These are phyloP conservation scores for Danio rerio DNA, from an alignment of 2,113 vertebrate genomes.

Conservation along the genomic window GRCz12tu NC_133194.1:833501-834000, in stretches of 20 bases:
- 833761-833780: conserved; percentile 66
- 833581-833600: background rate
- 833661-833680: conserved; percentile 96
- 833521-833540: too few relatives aligned
- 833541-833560: too few relatives aligned
- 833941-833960: conserved; percentile 91
- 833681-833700: conserved; percentile 94
- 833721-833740: conserved; percentile 89
- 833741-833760: conserved; percentile 96
- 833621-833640: conserved; percentile 66
- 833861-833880: conserved; percentile 97
- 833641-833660: conserved; percentile 85
- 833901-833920: conserved; percentile 94
- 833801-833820: too few relatives aligned
- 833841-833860: conserved; percentile 68
- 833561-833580: too few relatives aligned
- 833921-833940: conserved; percentile 95
- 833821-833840: background rate
- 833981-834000: background rate
- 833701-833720: conserved; percentile 91
- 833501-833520: too few relatives aligned
- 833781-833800: too few relatives aligned
- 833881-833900: conserved; percentile 97
- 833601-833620: too few relatives aligned
- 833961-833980: conserved; percentile 86